Evolutionary conservation across 2,797 vertebrate species (phyloP).

Genomic region (Poecilia wingei): DNA sequence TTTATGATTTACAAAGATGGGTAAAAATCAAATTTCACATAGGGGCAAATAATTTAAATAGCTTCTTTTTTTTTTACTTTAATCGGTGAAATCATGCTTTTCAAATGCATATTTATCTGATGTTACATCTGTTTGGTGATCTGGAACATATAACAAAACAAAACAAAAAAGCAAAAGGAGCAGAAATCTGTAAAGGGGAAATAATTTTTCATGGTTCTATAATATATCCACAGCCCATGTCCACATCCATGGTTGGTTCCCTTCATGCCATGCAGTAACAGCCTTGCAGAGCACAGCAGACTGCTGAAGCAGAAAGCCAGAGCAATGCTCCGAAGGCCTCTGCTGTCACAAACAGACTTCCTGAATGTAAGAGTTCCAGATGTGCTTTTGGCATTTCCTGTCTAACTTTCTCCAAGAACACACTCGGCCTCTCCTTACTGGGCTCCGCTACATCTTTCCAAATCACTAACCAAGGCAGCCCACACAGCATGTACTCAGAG

Average conservation of each 20-base stretch:
- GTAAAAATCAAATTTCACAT: background rate
- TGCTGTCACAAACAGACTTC: constrained; percentile 79
- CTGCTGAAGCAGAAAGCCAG: constrained; percentile 47
- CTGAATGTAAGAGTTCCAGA: constrained; percentile 84
- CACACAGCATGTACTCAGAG: constrained; percentile 30
- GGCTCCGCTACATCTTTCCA: constrained; percentile 63
- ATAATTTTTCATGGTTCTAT: background rate
- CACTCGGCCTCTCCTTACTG: constrained; percentile 71
- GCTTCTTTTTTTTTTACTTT: background rate
- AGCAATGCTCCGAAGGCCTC: constrained; percentile 61
- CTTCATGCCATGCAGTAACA: constrained; percentile 31
- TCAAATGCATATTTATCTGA: background rate
- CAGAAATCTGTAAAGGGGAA: background rate
- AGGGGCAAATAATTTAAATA: background rate
- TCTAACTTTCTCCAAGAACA: constrained; percentile 79
- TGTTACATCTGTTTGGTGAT: background rate
- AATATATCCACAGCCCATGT: constrained; percentile 5
- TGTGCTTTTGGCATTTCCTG: constrained; percentile 83
- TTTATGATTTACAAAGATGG: background rate
- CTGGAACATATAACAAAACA: background rate
- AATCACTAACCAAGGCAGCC: constrained; percentile 46
- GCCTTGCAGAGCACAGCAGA: constrained; percentile 40
- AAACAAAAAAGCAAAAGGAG: background rate
- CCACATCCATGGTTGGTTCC: constrained; percentile 29
- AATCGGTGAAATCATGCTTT: background rate